Evolutionary conservation across 2,113 vertebrate genomes (phyloP).

Genomic region (Cebus imitator): DNA sequence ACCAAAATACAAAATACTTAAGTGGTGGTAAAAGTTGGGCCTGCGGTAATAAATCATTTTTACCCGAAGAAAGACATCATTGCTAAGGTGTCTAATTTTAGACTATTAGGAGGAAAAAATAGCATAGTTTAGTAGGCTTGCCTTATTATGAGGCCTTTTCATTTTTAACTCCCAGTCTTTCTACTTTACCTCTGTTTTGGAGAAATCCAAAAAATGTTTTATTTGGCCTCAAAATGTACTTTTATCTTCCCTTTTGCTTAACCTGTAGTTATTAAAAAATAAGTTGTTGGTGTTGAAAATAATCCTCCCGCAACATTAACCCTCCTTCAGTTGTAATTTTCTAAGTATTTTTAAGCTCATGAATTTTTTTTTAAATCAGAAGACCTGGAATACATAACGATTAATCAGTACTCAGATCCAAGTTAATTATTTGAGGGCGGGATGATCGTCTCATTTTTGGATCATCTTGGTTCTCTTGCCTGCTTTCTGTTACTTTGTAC

Average conservation of each 20-base stretch:
- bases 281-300: neutral
- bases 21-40: neutral
- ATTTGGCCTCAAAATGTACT: neutral
- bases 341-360: neutral
- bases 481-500: neutral
- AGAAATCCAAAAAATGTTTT: neutral
- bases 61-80: constrained; percentile 25
- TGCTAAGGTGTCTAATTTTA: constrained; percentile 36
- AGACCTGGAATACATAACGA: neutral
- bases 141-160: neutral
- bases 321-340: neutral
- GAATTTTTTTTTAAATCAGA: neutral
- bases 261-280: constrained; percentile 23
- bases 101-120: neutral
- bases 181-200: neutral
- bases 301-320: neutral
- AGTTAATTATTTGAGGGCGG: neutral
- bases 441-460: neutral
- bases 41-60: neutral
- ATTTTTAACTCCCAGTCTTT: neutral
- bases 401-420: neutral
- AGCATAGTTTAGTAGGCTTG: neutral
- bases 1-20: neutral
- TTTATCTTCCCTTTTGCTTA: neutral
- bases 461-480: neutral